Base-by-base conservation (phyloP, 1,140 invertebrate species). In the Cheumatopsyche charites region DNA sequence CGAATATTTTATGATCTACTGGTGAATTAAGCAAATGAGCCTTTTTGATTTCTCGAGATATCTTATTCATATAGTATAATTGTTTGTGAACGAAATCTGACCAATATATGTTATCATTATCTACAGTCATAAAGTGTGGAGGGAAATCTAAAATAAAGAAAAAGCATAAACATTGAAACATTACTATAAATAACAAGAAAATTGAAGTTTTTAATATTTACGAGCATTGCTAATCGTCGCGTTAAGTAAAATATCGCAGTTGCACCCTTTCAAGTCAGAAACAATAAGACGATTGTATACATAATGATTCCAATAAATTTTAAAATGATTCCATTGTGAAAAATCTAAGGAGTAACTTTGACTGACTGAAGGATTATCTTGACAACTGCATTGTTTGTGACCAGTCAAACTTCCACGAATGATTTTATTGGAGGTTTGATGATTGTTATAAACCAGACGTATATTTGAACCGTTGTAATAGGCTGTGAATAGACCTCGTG, bases 71-170 rank as follows among this genome's bases (percentile, higher is more conserved):
- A 67, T 86, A 89, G 77, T 91, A 90, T 41, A 94, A 85, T 9
- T 82, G 81, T 15, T 87, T 86, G 17, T 87, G 82, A 1, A 81
- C 81, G 15, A 83, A 82, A 78, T 90, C 88, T 15, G 87, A 88
- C 91, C 90, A 92, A 72, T 91, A 92, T 19, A 92, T 80, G 55
- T 87, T 86, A 67, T 86, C 85, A 78, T 88, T 88, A 73, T 92
- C 90, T 0, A 88, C 84, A 4, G 89, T 88, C 1, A 92, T 80
- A 0, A 86, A 88, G 49, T 84, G 86, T 1, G 89, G 85, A 11
- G 85, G 85, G 23, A 88, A 80, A 25, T 84, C 84, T 77, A 42
- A 47, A 75, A 75, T n/a, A 58, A 62, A 49, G 62, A 29, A 52
- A 36, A 6, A 55, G 29, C 3, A 36, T 36, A 26, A 26, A 55